Evolutionary conservation across 2,113 vertebrate species (phyloP).

Genomic region (Tyrannus savana): DNA sequence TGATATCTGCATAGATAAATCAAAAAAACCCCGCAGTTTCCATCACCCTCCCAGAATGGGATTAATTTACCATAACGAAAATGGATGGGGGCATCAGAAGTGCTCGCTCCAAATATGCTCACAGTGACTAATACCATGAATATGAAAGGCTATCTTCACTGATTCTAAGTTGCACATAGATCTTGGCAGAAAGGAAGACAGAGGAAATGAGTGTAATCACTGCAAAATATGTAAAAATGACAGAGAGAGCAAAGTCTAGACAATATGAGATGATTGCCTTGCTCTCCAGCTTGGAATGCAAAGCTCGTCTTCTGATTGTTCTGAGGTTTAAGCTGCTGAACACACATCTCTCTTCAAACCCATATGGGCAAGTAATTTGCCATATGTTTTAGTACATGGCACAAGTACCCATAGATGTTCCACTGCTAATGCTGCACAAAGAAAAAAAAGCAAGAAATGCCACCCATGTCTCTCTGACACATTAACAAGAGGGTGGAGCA

Average conservation of each 20-base stretch:
- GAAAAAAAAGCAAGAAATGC: neutral
- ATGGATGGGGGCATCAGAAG: constrained; percentile 22
- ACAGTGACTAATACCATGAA: constrained; percentile 29
- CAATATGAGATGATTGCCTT: constrained; percentile 54
- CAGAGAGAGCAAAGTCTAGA: constrained; percentile 37
- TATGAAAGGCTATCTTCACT: constrained; percentile 11
- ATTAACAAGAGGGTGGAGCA: neutral
- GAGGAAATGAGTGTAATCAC: constrained; percentile 50
- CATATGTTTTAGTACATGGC: constrained; percentile 26
- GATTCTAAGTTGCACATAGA: constrained; percentile 23
- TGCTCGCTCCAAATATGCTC: neutral
- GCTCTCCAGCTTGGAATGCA: constrained; percentile 16
- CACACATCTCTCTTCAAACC: neutral
- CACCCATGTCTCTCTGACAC: neutral
- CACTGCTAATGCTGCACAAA: neutral
- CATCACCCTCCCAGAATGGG: neutral
- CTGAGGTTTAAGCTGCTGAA: neutral
- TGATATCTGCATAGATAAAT: constrained; percentile 11
- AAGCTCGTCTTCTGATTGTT: constrained; percentile 4
- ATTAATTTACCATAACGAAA: constrained; percentile 24
- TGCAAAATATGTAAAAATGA: constrained; percentile 46
- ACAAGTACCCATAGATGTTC: neutral
- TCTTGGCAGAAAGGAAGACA: constrained; percentile 44
- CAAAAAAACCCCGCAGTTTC: neutral
- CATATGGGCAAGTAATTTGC: constrained; percentile 26